phyloP scores from a whole-genome alignment of 2,888 invertebrate genomes.

The Thecocarcelia acutangulata region DNA sequence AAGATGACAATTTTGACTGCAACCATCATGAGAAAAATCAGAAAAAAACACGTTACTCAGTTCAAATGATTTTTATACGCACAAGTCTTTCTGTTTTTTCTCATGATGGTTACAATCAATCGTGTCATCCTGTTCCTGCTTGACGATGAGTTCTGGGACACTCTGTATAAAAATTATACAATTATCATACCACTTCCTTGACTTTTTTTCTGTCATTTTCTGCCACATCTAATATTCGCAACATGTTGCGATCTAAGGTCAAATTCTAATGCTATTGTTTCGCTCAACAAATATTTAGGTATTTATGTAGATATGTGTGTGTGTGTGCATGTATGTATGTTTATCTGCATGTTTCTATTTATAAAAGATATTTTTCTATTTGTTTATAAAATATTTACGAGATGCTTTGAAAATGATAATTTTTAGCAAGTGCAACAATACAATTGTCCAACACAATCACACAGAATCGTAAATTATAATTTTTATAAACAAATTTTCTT shows the following conservation, averaged over 20 bases:
- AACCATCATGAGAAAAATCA: too few relatives aligned
- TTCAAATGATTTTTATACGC: too few relatives aligned
- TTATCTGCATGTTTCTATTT: background rate
- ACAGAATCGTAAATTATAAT: slow-evolving; percentile 68
- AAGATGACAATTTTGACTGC: too few relatives aligned
- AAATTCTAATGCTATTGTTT: slow-evolving; percentile 58
- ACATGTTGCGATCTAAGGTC: slow-evolving; percentile 47
- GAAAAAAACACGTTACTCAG: too few relatives aligned
- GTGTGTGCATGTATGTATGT: background rate
- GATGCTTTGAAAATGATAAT: slow-evolving; percentile 67
- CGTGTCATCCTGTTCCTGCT: too few relatives aligned
- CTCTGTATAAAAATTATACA: slow-evolving; percentile 6
- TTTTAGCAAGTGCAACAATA: slow-evolving; percentile 68
- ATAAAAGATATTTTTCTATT: slow-evolving; percentile 42
- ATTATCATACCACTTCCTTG: slow-evolving; percentile 58
- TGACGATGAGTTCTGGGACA: too few relatives aligned
- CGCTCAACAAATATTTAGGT: background rate
- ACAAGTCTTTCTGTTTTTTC: too few relatives aligned
- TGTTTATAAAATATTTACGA: slow-evolving; percentile 62
- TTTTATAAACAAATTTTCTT: slow-evolving; percentile 61
- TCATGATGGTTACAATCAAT: too few relatives aligned
- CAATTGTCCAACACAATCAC: slow-evolving; percentile 46
- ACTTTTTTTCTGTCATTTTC: background rate
- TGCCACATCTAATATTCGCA: slow-evolving; percentile 34
- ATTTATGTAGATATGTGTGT: background rate